Evolutionary conservation across 2,797 vertebrate genomes (phyloP), one percentile per base, ranked within the genome.

Genomic region (Eupleurogrammus muticus): DNA sequence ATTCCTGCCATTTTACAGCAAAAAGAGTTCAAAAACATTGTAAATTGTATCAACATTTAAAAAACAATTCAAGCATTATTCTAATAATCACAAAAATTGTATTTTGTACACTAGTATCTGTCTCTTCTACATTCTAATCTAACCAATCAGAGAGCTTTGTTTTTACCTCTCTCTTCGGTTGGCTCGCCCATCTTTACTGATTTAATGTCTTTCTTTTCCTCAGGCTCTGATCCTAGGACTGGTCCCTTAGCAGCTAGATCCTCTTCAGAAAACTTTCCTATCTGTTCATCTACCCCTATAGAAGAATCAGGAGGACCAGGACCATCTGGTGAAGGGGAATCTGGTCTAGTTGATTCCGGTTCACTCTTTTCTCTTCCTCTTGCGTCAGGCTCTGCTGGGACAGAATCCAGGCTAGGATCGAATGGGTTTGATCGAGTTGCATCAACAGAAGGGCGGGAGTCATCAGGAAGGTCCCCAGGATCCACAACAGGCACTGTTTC

Each of bases 101-200:
- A 36, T 36, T 36, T 28, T 28, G 28, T 28, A 28, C 28, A 57
- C 3, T 28, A 0, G 12, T 32, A 2, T 23, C 7, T 50, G 19
- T 2, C 19, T 11, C 2, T 51, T 16, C 1, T 3, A 36, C 14
- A n/a, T n/a, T 17, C 14, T 51, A 32, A 32, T 50, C 13, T 17
- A 23, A 65, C 3, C 9, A 55, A 53, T 44, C 9, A 38, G 0
- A 28, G 32, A 6, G 32, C 40, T 8, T 49, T 3, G 24, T 49
- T 78, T 56, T 67, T 90, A 87, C 88, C 89, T 85, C 69, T 70
- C 0, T 84, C 58, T 23, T 75, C 28, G 24, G 52, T 53, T 44
- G 66, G 68, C 28, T 74, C 75, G 47, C 13, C 65, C n/a, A 20
- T 55, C 24, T 35, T 72, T 57, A 81, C 68, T 61, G 70, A 47